Base-by-base conservation (phyloP, 30 jellyfish, hydroid and myxozoan species). In the Pelagia noctiluca region DNA sequence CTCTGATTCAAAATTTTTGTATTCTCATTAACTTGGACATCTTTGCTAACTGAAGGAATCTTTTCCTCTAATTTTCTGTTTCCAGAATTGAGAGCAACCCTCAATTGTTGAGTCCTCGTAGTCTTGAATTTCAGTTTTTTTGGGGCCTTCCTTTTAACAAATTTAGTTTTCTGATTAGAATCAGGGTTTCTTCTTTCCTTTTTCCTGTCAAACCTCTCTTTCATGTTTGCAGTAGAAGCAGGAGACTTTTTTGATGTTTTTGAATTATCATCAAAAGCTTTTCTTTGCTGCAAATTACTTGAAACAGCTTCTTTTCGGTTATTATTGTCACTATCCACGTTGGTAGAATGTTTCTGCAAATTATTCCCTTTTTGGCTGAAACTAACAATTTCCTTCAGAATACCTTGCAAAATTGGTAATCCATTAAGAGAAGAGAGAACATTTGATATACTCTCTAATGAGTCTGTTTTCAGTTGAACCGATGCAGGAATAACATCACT, bases 351-450 rank as follows among this genome's bases (percentile, higher is more conserved):
- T 8, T n/a, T n/a, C n/a, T n/a, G n/a, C n/a, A n/a, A n/a, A 22
- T 66, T 37, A 1, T 35, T 29, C 2, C 28, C 34, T 33, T 68
- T 23, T 23, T 28, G 49, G 22, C 79, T 81, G 13, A 81, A 81
- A 36, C 35, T 49, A 1, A 81, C 46, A 4, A 81, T 66, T 81
- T 81, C 91, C 50, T 66, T 81, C 35, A 81, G 7, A 8, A 81
- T 47, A 4, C 91, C 91, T 46, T 81, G 91, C 10, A 81, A 71
- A 28, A 81, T 77, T 1, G 91, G 91, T 77, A 81, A 52, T 16
- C 36, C 68, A 18, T 46, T 71, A 52, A 81, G 33, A 31, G 91
- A 81, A 12, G 21, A 34, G 10, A 81, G 19, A 11, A 81, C 34
- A 12, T 52, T 69, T 47, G 38, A 81, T 10, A 37, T 50, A 37